Percentiles rank a stretch among this genome's conserved stretches.
Evolutionary conservation across 2,888 invertebrate species (phyloP).

Genomic region (Phaonia tiefii): DNA sequence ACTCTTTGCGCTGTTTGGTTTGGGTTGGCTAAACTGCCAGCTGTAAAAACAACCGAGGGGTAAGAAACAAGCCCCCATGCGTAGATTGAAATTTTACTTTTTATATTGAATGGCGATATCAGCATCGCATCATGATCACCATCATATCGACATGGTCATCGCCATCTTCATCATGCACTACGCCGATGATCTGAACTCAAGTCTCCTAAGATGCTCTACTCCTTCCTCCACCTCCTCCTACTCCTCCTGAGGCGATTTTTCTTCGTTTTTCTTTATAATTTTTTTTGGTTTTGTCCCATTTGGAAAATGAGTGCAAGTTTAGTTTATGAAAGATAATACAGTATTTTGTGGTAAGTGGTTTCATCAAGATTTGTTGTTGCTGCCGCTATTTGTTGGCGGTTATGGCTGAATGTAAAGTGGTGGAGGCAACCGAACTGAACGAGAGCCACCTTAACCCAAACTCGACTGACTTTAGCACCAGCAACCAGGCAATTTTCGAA

Average conservation of each 20-base stretch:
- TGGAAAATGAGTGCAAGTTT: conserved; percentile 59
- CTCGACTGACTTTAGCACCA: neutral
- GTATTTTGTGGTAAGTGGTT: conserved; percentile 60
- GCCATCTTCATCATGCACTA: too few relatives aligned
- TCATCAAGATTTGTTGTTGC: neutral
- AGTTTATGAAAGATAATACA: conserved; percentile 61
- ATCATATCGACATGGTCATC: neutral
- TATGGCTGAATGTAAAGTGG: neutral
- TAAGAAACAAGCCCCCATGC: neutral
- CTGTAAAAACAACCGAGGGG: too few relatives aligned
- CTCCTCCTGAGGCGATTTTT: too few relatives aligned
- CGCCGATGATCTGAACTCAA: too few relatives aligned
- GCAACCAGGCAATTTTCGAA: neutral
- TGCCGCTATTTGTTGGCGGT: conserved; percentile 3
- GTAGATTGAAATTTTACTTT: conserved; percentile 32
- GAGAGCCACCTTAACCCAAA: conserved; percentile 30
- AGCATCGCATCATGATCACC: conserved; percentile 16
- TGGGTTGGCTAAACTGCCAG: too few relatives aligned
- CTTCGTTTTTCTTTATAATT: neutral
- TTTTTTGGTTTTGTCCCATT: neutral
- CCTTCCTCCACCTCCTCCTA: too few relatives aligned
- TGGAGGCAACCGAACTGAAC: too few relatives aligned
- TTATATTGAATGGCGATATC: conserved; percentile 14
- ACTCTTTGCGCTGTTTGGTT: neutral
- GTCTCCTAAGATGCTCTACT: neutral